Evolutionary conservation across 2,888 invertebrate genomes (phyloP), one percentile per base, ranked within the genome.

Genomic region (Drosophila mulleri): DNA sequence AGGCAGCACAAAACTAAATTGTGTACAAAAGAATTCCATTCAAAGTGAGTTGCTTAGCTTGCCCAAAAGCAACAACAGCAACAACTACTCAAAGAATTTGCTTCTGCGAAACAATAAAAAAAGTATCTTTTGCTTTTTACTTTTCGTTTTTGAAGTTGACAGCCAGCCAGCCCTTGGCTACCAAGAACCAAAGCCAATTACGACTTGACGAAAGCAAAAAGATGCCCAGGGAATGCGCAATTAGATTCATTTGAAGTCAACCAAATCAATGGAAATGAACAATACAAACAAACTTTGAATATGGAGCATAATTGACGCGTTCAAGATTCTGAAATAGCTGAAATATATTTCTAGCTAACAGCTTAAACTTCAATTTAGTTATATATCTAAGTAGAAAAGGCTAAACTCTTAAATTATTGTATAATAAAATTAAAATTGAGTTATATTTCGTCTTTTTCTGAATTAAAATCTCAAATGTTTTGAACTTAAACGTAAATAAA

Each of bases 81-180:
- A 2, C 39, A 39, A 29, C 29, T 7, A 29, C 18, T 41, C 1
- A 12, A 18, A 62, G 16, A 57, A 57, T 39, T 58, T 41, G 44
- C 41, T 78, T 75, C 75, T 59, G n/a, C 61, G 75, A 75, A 75
- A 18, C 67, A 45, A 75, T 75, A 53, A 53, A 53, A 77, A 74
- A 75, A 39, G n/a, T 63, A 39, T 62, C 18, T 53, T 53, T 39
- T 16, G 53, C 53, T 7, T 39, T 39, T 26, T 18, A 32, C 32
- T 52, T 41, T 16, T 68, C 23, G 42, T 42, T 44, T 39, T 67
- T 57, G 50, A 67, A 67, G 68, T 67, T 48, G 48, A 48, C 48
- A 42, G 52, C 9, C 37, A 32, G 52, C 9, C 37, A 44, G 37
- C 52, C 64, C 29, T 65, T 66, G 35, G 23, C 23, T 67, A 37